A percentile compares a stretch with the other conserved stretches of the same genome.
These are phyloP conservation scores for Aelia acuminata DNA, from an alignment of 2,888 invertebrate genomes.

Conservation along the genomic window DNA sequence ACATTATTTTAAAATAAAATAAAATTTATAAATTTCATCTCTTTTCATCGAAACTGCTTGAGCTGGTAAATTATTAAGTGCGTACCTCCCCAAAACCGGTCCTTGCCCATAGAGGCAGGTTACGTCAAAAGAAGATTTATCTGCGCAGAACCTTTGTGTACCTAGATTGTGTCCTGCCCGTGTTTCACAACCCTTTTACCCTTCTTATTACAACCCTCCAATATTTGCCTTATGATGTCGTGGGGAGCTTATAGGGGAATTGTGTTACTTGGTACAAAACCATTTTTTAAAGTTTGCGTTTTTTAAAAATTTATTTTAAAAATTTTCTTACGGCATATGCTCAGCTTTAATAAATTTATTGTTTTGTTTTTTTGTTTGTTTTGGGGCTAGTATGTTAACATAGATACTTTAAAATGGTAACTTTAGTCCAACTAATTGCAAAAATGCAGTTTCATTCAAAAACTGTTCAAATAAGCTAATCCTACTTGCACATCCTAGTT, in stretches of 20 bases:
- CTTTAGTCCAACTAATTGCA: too few relatives aligned
- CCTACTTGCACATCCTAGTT: too few relatives aligned
- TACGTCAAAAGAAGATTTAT: conserved; percentile 29
- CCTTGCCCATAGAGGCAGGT: background rate
- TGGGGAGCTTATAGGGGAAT: background rate
- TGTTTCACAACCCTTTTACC: conserved; percentile 18
- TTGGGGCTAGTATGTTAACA: too few relatives aligned
- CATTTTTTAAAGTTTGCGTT: too few relatives aligned
- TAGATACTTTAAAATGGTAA: too few relatives aligned
- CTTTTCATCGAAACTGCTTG: background rate
- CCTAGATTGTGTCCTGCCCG: background rate
- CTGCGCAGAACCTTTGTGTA: background rate
- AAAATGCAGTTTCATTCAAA: too few relatives aligned
- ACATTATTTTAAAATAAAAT: background rate
- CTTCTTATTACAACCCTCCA: background rate
- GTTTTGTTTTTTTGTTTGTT: too few relatives aligned
- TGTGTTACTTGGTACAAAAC: background rate
- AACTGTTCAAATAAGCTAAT: too few relatives aligned
- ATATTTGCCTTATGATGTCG: conserved; percentile 1
- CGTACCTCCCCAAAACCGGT: background rate
- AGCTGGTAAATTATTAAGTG: background rate
- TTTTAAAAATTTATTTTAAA: too few relatives aligned
- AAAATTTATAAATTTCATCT: too few relatives aligned
- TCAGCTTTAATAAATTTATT: too few relatives aligned
- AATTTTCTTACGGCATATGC: too few relatives aligned